A percentile compares a stretch with the other conserved stretches of the same genome.
Conservation (phyloP, 2,888 invertebrate genomes). For the Nemurella pictetii region DNA sequence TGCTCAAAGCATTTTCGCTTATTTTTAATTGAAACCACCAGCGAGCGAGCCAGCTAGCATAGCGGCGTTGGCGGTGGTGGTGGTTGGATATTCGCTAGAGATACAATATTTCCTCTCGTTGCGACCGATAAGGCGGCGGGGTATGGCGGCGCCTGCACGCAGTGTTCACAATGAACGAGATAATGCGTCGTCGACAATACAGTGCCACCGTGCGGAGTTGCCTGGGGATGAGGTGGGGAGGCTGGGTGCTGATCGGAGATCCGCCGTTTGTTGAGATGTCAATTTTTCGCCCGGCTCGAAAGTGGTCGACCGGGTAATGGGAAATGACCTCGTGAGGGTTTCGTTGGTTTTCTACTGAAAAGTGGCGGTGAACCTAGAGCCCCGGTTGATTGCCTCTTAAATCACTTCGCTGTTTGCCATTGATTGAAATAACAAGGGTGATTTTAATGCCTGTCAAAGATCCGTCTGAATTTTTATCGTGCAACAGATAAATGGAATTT, state of each 20-base stretch:
- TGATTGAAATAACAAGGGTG: no score
- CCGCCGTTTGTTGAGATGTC: neutral
- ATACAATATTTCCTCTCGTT: neutral
- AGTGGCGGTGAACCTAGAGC: no score
- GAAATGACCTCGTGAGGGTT: neutral
- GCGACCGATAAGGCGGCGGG: neutral
- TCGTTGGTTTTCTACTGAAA: no score
- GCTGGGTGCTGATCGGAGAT: neutral
- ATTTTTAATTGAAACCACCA: slow-evolving; percentile 25
- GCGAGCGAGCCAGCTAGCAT: neutral
- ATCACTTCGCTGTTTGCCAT: no score
- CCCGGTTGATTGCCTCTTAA: no score
- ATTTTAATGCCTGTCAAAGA: neutral
- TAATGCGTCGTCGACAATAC: neutral
- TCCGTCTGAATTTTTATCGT: no score
- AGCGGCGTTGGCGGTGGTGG: neutral
- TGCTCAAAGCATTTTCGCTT: neutral
- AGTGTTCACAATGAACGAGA: neutral
- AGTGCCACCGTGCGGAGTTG: neutral
- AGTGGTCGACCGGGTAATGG: no score
- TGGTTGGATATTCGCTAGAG: neutral
- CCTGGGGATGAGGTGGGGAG: neutral
- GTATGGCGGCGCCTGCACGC: neutral
- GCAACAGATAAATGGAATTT: no score
- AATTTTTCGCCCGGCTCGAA: neutral